These are phyloP conservation scores for Australoheros scitulus DNA, from an alignment of 2,113 vertebrate species.

Conservation along the genomic window DNA sequence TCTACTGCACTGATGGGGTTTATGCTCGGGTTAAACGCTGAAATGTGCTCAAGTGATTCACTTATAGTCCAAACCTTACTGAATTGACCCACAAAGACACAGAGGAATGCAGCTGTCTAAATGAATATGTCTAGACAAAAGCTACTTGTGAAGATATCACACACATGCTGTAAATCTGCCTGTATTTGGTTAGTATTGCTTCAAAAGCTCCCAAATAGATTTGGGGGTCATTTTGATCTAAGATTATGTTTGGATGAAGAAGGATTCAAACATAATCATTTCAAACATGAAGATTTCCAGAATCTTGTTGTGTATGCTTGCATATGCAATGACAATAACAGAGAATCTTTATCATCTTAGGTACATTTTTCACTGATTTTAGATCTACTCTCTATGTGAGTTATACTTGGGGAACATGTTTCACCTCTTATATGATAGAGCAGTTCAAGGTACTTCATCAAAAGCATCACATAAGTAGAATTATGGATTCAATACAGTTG, in stretches of 20 bases:
- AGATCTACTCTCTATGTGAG: slow-evolving; percentile 4
- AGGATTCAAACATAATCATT: no score
- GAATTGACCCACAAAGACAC: slow-evolving; percentile 61
- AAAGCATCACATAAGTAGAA: background rate
- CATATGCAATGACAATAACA: no score
- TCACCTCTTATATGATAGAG: slow-evolving; percentile 1
- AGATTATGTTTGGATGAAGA: slow-evolving; percentile 2
- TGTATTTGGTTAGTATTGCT: slow-evolving; percentile 4
- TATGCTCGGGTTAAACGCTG: slow-evolving; percentile 68
- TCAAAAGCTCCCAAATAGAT: background rate
- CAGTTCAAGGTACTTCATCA: slow-evolving; percentile 20
- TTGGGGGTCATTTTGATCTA: slow-evolving; percentile 6
- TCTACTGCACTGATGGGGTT: slow-evolving; percentile 63
- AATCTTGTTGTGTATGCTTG: no score
- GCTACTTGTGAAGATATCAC: slow-evolving; percentile 15
- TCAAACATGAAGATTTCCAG: no score
- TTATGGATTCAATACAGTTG: background rate
- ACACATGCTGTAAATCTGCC: background rate
- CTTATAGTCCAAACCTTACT: slow-evolving; percentile 53
- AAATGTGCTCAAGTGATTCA: slow-evolving; percentile 69
- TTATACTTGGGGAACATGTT: slow-evolving; percentile 6
- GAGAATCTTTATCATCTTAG: no score
- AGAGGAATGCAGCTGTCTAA: slow-evolving; percentile 36
- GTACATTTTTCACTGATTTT: slow-evolving; percentile 3
- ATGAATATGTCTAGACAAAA: slow-evolving; percentile 45